Base-by-base conservation (phyloP, 2,113 vertebrate species). In the Ornithorhynchus anatinus region DNA sequence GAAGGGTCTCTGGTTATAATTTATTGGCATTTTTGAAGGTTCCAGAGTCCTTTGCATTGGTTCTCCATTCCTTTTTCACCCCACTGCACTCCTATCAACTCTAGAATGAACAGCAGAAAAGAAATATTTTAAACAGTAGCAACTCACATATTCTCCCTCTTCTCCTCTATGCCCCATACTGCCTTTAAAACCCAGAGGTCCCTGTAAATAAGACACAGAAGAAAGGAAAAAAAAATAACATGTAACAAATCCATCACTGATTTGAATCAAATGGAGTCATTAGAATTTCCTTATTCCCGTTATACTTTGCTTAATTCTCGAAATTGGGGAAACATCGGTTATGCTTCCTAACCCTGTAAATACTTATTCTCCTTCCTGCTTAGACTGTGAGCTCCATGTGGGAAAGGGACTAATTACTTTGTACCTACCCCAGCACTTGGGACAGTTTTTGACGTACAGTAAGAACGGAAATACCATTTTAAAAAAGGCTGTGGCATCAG, bases 81-180 rank as follows among this genome's bases (percentile, higher is more conserved):
- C 27, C 25, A 23, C 22, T 25, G 31, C 15, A 52, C 8, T 38
- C 5, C 5, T n/a, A 15, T 25, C 19, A 43, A 53, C 40, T 8
- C 4, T n/a, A 43, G 27, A 7, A 35, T 16, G 1, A 35, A 22
- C 53, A 25, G 25, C 33, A 35, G 51, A 5, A 54, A 29, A 17
- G 38, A 5, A 52, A 27, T 16, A 22, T 29, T 50, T 50, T 51
- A 10, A 6, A 13, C 36, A 23, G 7, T 19, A 42, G 13, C 42
- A 60, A 72, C 90, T 88, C 80, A 93, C 92, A 6, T 69, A 42
- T 10, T 80, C 62, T n/a, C 91, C 91, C 0, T 90, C 86, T 13
- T 90, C 89, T 77, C 91, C 90, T 1, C 35, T 20, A 64, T 91
- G 68, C 59, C 91, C 89, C 27, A 8, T 36, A 36, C 20, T 36